These are phyloP conservation scores for Odontophorus gujanensis DNA, from an alignment of 2,113 vertebrate species.

Conservation along the genomic window DNA sequence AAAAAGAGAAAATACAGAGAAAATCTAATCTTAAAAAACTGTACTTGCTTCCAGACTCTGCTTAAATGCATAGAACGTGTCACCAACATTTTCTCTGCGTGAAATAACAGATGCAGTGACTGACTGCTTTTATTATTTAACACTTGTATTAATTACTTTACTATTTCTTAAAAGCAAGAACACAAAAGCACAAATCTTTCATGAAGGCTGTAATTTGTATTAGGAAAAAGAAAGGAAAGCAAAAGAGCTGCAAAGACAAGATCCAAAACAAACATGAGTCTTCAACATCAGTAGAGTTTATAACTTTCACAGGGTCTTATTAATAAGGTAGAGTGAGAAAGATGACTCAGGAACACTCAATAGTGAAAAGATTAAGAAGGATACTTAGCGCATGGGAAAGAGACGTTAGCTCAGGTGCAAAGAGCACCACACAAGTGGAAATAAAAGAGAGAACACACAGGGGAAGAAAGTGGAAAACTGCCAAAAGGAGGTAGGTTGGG, in stretches of 20 bases:
- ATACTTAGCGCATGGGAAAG: background rate
- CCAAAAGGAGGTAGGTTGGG: background rate
- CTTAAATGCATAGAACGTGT: background rate
- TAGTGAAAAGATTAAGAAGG: background rate
- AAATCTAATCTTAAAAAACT: background rate
- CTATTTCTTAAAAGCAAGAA: background rate
- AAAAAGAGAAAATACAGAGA: background rate
- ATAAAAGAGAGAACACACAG: background rate
- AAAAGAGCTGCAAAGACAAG: background rate
- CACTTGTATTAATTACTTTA: background rate
- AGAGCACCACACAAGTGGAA: background rate
- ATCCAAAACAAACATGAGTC: background rate
- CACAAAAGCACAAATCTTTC: background rate
- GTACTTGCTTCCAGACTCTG: background rate
- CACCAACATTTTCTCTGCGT: background rate
- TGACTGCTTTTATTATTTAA: background rate
- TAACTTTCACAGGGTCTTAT: background rate
- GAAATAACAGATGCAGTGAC: background rate
- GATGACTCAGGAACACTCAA: background rate
- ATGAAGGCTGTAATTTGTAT: background rate
- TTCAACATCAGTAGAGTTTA: rapidly evolving
- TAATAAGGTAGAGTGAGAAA: background rate
- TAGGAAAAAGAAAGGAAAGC: background rate
- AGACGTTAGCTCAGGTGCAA: background rate
- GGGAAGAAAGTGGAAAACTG: background rate